Evolutionary conservation across 2,113 vertebrate genomes (phyloP), one percentile per base, ranked within the genome.

Genomic region (Catharus fuscescens): DNA sequence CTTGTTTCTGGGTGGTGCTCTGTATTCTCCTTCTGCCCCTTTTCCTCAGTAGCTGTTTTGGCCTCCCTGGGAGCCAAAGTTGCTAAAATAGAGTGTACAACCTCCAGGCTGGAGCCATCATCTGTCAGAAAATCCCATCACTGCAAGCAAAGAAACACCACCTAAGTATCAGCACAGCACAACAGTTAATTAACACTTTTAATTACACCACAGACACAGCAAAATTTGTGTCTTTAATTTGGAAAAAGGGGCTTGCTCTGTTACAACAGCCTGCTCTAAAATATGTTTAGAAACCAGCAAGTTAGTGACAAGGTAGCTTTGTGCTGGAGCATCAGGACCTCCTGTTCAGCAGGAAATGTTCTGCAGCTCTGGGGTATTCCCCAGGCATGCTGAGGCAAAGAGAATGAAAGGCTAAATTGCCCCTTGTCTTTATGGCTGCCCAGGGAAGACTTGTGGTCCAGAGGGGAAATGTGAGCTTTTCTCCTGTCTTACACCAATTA

Each of bases 1-100:
- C 97, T 97, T 97, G 85, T 98, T 98, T 92, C 97, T 91, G 87
- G 96, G 96, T 52, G 96, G 93, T 18, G 97, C 95, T 81, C 97
- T 95, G 70, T 94, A 86, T 73, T 97, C 96, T 80, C 96, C 96
- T 15, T 94, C 90, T 69, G 95, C 92, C 52, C 96, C 97, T 87
- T 88, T 97, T 38, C 96, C 97, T 94, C 97, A 97, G 93, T 97
- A 98, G 93, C 96, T 97, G 91, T 96, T 98, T 77, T 95, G 96
- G 59, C 95, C 95, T 88, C 97, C 83, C 44, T 94, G 91, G 38
- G 94, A 97, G 52, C 97, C 97, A 72, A 91, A 61, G 57, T 96
- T 97, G 67, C 91, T 94, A 97, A 97, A 92, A 96, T 81, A 65
- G 96, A 97, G 56, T 2, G 25, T 24, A 94, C 44, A 36, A 96